Base-by-base conservation (phyloP, 2,113 vertebrate species). In the Synodontis membranacea region DNA sequence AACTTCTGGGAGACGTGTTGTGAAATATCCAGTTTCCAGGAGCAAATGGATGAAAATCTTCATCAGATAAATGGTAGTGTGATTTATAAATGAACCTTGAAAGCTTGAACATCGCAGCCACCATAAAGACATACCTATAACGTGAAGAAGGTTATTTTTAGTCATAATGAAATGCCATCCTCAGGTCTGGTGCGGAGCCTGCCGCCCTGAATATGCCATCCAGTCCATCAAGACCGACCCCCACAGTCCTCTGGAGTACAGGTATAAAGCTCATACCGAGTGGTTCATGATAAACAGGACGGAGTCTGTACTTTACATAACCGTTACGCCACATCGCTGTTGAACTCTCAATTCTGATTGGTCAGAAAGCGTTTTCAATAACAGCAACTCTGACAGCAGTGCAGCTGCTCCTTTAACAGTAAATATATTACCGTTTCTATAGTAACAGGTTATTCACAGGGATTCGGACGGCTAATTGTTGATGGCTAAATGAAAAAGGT, bases 231-330 rank as follows among this genome's bases (percentile, higher is more conserved):
- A 98, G 94, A 98, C 97, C 0, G 98, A 99, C 2, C 96, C 96
- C 11, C 98, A 99, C 95, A 99, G 98, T 91, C 98, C 98, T 64
- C 93, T 98, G 86, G 97, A 97, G 89, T 99, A 97, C 96, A 98
- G 98, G 98, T 96, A 37, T 50, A n/a, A 39, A 56, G 52, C 50
- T 87, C 54, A 15, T 14, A 3, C 2, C 15, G 23, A 44, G 6
- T 28, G 2, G 28, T 74, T 21, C 70, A 74, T 74, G 72, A 46
- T n/a, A n/a, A 31, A 50, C 6, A 78, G 15, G 21, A 58, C 9
- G 34, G 5, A 37, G 4, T 54, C 76, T 1, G 19, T 79, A 31
- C 46, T 34, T 78, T 52, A 78, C 46, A 78, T 31, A 31, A 50
- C n/a, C 28, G 21, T 78, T 31, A 50, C 5, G 21, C 74, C 74